Conservation (phyloP, 1,140 invertebrate species). For the Brachionus asplanchnoidis region DNA sequence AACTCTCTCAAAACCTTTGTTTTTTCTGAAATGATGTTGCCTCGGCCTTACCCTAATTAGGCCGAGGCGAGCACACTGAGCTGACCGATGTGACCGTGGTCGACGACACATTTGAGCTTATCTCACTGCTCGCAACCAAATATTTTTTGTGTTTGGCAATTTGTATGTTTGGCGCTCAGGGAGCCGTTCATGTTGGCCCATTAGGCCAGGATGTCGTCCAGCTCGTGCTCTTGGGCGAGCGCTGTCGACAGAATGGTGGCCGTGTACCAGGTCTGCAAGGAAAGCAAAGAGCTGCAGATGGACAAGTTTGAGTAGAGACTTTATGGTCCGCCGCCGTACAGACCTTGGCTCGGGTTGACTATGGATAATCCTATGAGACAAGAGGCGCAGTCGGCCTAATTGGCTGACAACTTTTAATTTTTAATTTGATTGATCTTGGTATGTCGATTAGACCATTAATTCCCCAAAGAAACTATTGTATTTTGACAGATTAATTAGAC, state of each 20-base stretch:
- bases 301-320: constrained; percentile 28
- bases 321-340: background rate
- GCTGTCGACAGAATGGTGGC: background rate
- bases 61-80: constrained; percentile 42
- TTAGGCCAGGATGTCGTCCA: constrained; percentile 93
- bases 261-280: background rate
- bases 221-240: constrained; percentile 71
- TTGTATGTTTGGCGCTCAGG: constrained; percentile 75
- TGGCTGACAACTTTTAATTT: too few relatives aligned
- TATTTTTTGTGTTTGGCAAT: constrained; percentile 56
- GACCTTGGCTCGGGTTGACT: background rate
- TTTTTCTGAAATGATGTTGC: too few relatives aligned
- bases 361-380: background rate
- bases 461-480: constrained; percentile 85
- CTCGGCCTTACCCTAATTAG: too few relatives aligned
- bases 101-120: background rate
- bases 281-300: background rate
- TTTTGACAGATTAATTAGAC: constrained; percentile 85
- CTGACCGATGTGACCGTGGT: constrained; percentile 42
- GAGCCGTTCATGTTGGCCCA: constrained; percentile 99
- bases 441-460: constrained; percentile 91
- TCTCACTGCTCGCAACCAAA: background rate
- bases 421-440: constrained; percentile 83
- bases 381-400: background rate
- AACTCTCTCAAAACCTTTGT: too few relatives aligned